Conservation (phyloP, 2,797 vertebrate genomes). For the Odontamblyopus rebecca region DNA sequence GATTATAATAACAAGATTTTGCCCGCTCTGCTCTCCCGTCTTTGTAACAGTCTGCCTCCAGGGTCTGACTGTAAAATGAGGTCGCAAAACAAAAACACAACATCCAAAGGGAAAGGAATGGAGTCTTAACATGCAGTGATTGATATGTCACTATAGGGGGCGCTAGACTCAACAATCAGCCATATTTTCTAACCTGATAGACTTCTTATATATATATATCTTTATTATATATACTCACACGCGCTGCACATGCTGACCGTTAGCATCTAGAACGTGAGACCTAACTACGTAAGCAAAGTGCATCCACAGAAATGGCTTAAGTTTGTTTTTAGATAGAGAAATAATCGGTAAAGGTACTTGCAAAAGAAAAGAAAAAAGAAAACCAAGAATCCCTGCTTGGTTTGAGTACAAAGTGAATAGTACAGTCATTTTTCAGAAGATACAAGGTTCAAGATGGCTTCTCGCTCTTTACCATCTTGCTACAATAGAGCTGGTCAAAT, state of each 20-base stretch:
- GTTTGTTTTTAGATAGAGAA: slow-evolving; percentile 15
- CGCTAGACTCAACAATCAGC: slow-evolving; percentile 1
- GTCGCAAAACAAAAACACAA: slow-evolving; percentile 59
- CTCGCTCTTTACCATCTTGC: background rate
- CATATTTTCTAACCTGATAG: slow-evolving; percentile 30
- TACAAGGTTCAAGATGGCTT: slow-evolving; percentile 27
- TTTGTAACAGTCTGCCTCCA: slow-evolving; percentile 56
- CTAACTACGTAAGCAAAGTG: slow-evolving; percentile 45
- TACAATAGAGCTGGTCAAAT: slow-evolving; percentile 37
- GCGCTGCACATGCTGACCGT: slow-evolving; percentile 24
- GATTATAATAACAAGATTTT: slow-evolving; percentile 31
- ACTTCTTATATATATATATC: slow-evolving; percentile 4
- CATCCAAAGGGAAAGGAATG: slow-evolving; percentile 16
- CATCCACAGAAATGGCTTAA: slow-evolving; percentile 54
- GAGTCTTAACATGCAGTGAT: slow-evolving; percentile 12
- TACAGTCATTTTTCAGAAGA: slow-evolving; percentile 5
- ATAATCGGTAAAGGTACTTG: slow-evolving; percentile 1
- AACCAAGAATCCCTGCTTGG: slow-evolving; percentile 24
- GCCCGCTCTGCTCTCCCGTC: slow-evolving; percentile 43
- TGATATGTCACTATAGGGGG: slow-evolving; percentile 5
- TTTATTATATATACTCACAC: slow-evolving; percentile 10
- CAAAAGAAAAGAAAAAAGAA: slow-evolving; percentile 19
- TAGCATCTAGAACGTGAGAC: slow-evolving; percentile 25
- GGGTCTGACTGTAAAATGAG: slow-evolving; percentile 54
- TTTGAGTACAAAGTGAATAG: slow-evolving; percentile 19